These are phyloP conservation scores for Tiliacea citrago DNA, from an alignment of 2,888 invertebrate species.

Conservation along the genomic window DNA sequence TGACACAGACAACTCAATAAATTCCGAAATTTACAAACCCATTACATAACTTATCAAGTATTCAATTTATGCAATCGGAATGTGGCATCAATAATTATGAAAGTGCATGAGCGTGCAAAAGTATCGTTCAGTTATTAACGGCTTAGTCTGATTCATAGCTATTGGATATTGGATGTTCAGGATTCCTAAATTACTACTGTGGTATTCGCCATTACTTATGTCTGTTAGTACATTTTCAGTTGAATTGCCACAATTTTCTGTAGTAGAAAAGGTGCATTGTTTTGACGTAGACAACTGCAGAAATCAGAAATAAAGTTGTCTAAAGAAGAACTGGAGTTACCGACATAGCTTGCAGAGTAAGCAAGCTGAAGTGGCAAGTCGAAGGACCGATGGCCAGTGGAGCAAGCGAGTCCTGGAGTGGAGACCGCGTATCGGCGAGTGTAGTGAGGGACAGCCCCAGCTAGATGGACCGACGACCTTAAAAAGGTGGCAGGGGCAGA, in stretches of 20 bases:
- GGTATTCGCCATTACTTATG: conserved; percentile 15
- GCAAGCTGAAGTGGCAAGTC: not conserved
- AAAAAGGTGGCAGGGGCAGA: too few relatives aligned
- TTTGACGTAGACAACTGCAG: not conserved
- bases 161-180: conserved; percentile 43
- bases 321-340: too few relatives aligned
- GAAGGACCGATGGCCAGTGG: not conserved
- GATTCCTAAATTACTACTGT: conserved; percentile 45
- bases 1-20: conserved; percentile 43
- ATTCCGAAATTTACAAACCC: conserved; percentile 38
- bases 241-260: not conserved
- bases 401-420: not conserved
- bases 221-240: conserved; percentile 1
- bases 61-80: conserved; percentile 54
- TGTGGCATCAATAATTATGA: conserved; percentile 55
- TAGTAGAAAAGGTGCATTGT: not conserved
- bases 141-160: conserved; percentile 51
- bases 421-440: not conserved
- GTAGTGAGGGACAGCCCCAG: not conserved
- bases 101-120: conserved; percentile 59
- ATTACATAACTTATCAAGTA: conserved; percentile 54
- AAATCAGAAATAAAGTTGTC: too few relatives aligned
- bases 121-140: conserved; percentile 56
- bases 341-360: too few relatives aligned
- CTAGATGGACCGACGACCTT: not conserved